A percentile compares a stretch with the other conserved stretches of the same genome.
These are phyloP conservation scores for Drosophila varians DNA, from an alignment of 1,140 invertebrate genomes.

Conservation along the genomic window DNA sequence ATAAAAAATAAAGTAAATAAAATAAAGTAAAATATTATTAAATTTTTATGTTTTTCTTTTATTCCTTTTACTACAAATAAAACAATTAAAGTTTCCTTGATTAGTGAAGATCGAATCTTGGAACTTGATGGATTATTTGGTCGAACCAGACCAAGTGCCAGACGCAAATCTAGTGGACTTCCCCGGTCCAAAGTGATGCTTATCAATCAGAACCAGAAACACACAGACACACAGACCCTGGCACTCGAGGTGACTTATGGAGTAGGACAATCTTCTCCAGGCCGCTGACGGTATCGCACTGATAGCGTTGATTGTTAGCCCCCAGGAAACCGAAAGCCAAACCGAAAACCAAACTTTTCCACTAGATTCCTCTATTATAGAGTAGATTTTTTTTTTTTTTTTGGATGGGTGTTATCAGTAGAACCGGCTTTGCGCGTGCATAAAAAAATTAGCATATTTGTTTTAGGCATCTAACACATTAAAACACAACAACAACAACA, in stretches of 20 bases:
- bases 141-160: neutral
- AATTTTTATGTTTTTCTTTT: neutral
- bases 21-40: too few species aligned
- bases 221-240: neutral
- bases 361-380: conserved; percentile 18
- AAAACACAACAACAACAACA: neutral
- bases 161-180: neutral
- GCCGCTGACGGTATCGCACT: conserved; percentile 7
- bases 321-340: conserved; percentile 1
- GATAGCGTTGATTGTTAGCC: conserved; percentile 12
- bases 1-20: too few species aligned
- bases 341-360: conserved; percentile 37
- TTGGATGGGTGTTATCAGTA: conserved; percentile 10
- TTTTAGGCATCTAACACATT: conserved; percentile 14
- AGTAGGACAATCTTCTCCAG: conserved; percentile 22
- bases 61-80: neutral
- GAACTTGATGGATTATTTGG: neutral
- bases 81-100: neutral
- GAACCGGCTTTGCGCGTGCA: conserved; percentile 16
- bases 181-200: conserved; percentile 10
- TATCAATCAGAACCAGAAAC: conserved; percentile 4
- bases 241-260: conserved; percentile 6
- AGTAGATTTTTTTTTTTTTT: neutral
- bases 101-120: neutral
- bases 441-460: conserved; percentile 38